These are phyloP conservation scores for Drosophila novamexicana DNA, from an alignment of 1,140 invertebrate genomes.

Conservation along the genomic window DNA sequence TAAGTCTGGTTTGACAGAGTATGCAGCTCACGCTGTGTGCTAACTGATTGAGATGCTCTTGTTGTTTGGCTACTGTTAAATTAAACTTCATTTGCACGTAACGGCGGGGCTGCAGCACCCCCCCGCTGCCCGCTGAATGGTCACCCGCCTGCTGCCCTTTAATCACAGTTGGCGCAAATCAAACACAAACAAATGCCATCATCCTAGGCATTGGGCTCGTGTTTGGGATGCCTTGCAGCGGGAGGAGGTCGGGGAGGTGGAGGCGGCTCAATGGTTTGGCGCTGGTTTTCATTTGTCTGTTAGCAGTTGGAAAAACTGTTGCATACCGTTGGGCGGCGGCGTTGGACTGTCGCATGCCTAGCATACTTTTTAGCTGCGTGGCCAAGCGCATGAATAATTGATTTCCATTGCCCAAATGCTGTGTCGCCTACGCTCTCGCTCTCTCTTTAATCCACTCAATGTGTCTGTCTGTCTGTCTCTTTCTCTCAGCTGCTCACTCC, in stretches of 20 bases:
- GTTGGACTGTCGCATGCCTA: slow-evolving; percentile 52
- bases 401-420: slow-evolving; percentile 70
- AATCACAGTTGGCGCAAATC: slow-evolving; percentile 75
- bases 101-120: slow-evolving; percentile 11
- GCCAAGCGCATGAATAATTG: slow-evolving; percentile 79
- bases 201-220: slow-evolving; percentile 21
- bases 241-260: no score
- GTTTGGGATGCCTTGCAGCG: neutral
- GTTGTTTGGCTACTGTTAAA: slow-evolving; percentile 42
- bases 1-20: neutral
- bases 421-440: slow-evolving; percentile 9
- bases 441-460: neutral
- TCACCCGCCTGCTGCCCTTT: slow-evolving; percentile 48
- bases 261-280: neutral
- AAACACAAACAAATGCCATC: slow-evolving; percentile 72
- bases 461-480: neutral
- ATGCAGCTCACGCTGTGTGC: neutral
- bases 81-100: slow-evolving; percentile 60
- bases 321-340: slow-evolving; percentile 51
- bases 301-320: slow-evolving; percentile 64
- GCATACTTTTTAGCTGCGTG: slow-evolving; percentile 75
- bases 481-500: slow-evolving; percentile 12
- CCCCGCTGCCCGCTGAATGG: neutral
- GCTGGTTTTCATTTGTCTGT: slow-evolving; percentile 21
- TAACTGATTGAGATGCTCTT: neutral